These are phyloP conservation scores for Lytechinus pictus DNA, from an alignment of 35 echinoderm and acorn worm species.

Conservation along the genomic window DNA sequence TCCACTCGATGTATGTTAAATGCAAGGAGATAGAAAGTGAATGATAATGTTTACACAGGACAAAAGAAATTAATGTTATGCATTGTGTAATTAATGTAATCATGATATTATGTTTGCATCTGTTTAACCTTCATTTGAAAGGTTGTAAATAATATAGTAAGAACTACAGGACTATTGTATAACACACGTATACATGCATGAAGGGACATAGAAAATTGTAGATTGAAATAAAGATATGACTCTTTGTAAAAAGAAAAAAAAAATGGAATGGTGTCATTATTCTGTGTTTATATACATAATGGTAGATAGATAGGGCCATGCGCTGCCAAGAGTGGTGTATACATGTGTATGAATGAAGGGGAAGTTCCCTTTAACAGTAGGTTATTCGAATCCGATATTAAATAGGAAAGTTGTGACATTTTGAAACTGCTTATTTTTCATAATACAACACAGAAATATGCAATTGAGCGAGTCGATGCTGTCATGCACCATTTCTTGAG, in stretches of 20 bases:
- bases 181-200: neutral
- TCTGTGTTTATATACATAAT: neutral
- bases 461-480: no score
- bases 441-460: no score
- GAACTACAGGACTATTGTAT: slow-evolving; percentile 25
- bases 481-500: no score
- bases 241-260: neutral
- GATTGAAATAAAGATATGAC: neutral
- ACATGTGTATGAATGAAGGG: no score
- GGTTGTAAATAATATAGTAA: neutral
- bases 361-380: no score
- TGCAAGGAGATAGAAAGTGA: neutral
- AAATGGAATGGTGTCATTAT: neutral
- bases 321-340: no score
- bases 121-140: neutral
- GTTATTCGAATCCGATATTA: no score
- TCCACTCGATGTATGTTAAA: neutral
- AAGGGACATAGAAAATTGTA: neutral
- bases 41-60: neutral
- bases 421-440: no score
- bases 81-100: neutral
- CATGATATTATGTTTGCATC: neutral
- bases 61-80: neutral
- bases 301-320: no score
- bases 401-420: no score